Conservation (phyloP, 2,888 invertebrate species). For the Sisyra nigra region DNA sequence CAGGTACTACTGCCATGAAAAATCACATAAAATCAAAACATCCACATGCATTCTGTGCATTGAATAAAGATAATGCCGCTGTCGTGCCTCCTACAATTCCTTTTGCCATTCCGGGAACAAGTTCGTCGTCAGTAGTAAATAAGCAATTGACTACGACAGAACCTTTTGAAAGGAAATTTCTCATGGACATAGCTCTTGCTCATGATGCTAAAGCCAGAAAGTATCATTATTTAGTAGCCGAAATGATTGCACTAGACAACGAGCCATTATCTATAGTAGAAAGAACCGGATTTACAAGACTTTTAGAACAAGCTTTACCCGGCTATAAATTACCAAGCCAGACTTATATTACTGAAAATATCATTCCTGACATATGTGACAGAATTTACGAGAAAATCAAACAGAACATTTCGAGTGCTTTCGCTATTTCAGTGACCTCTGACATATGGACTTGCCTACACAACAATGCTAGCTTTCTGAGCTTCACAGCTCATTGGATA, state of each 20-base stretch:
- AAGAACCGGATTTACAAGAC: constrained; percentile 16
- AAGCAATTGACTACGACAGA: constrained; percentile 12
- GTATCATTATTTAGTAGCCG: constrained; percentile 19
- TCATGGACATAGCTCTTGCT: constrained; percentile 16
- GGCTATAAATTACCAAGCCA: constrained; percentile 16
- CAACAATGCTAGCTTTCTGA: constrained; percentile 14
- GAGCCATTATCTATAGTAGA: constrained; percentile 18
- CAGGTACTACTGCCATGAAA: constrained; percentile 12
- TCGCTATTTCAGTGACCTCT: constrained; percentile 16
- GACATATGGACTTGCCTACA: constrained; percentile 17
- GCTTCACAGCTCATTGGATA: constrained; percentile 17
- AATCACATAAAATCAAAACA: constrained; percentile 13
- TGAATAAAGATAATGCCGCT: constrained; percentile 10
- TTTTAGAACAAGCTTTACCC: constrained; percentile 15
- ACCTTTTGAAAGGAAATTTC: constrained; percentile 13
- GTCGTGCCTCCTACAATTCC: constrained; percentile 8
- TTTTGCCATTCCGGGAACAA: constrained; percentile 10
- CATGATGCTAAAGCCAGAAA: constrained; percentile 16
- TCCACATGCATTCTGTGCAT: constrained; percentile 9
- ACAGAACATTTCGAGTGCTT: constrained; percentile 13
- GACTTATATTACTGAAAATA: constrained; percentile 13
- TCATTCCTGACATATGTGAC: constrained; percentile 13
- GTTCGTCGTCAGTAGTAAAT: constrained; percentile 7
- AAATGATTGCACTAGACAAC: constrained; percentile 21
- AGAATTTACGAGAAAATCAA: constrained; percentile 15